A percentile compares a stretch with the other conserved stretches of the same genome.
These are phyloP conservation scores for Parapristionchus giblindavisi DNA, from an alignment of 2,888 invertebrate genomes.

Conservation along the genomic window DNA sequence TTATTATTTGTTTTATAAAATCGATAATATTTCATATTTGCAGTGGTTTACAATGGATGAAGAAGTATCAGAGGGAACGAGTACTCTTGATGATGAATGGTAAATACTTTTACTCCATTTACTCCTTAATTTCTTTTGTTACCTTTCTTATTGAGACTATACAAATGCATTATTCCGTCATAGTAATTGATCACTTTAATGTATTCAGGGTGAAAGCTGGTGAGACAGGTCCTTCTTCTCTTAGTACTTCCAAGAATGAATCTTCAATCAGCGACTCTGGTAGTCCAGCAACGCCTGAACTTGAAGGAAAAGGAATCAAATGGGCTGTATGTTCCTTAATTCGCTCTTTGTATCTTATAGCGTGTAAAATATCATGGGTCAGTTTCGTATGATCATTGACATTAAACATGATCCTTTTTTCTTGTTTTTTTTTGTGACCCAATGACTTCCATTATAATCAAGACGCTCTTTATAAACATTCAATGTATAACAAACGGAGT, in stretches of 20 bases:
- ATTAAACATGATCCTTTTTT: too few species aligned
- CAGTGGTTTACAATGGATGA: constrained; percentile 32
- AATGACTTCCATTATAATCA: too few species aligned
- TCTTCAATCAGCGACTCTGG: constrained; percentile 28
- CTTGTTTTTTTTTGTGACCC: too few species aligned
- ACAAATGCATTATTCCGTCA: not conserved
- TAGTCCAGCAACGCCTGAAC: constrained; percentile 22
- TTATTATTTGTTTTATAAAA: too few species aligned
- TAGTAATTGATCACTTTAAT: not conserved
- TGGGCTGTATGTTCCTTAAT: constrained; percentile 44
- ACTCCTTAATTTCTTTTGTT: not conserved
- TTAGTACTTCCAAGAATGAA: constrained; percentile 39
- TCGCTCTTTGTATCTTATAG: too few species aligned
- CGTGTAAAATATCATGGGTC: too few species aligned
- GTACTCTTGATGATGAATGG: constrained; percentile 48
- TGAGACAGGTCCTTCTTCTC: constrained; percentile 24
- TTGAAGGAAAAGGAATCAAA: constrained; percentile 32
- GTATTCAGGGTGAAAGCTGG: constrained; percentile 32
- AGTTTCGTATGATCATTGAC: too few species aligned
- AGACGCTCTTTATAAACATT: too few species aligned
- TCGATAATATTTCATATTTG: too few species aligned
- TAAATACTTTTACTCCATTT: not conserved
- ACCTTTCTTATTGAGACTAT: not conserved
- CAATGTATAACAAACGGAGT: too few species aligned
- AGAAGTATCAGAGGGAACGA: constrained; percentile 38